Percentiles rank a stretch among this genome's conserved stretches.
Conservation (phyloP, 1,140 invertebrate species). For the Paraescarpia echinospica region DNA sequence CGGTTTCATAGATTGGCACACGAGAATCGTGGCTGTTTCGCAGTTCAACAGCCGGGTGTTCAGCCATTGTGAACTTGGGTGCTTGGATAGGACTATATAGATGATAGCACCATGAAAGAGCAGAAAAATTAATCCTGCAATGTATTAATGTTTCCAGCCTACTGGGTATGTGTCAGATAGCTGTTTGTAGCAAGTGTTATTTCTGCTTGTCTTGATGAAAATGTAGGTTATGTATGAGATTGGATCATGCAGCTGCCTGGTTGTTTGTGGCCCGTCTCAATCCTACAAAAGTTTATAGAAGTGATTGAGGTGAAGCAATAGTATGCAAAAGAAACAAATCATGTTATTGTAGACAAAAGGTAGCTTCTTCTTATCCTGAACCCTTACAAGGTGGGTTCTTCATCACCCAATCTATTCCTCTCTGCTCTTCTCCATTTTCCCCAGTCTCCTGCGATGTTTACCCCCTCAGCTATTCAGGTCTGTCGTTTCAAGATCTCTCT, state of each 20-base stretch:
- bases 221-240: neutral
- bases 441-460: no score
- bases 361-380: neutral
- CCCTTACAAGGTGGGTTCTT: neutral
- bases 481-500: no score
- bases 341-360: neutral
- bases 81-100: neutral
- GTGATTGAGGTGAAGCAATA: neutral
- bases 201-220: neutral
- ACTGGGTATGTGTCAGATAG: neutral
- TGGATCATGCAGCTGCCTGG: neutral
- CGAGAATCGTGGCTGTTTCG: neutral
- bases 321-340: neutral
- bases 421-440: no score
- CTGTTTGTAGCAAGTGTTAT: neutral
- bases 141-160: neutral
- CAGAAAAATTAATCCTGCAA: neutral
- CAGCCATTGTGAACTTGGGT: neutral
- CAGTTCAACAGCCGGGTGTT: neutral
- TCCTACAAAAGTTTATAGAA: neutral
- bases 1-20: neutral
- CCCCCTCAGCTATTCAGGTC: no score
- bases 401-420: no score
- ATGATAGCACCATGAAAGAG: neutral
- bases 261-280: neutral